phyloP scores from a whole-genome alignment of 1,140 invertebrate genomes.

The Drosophila chauvacae region DNA sequence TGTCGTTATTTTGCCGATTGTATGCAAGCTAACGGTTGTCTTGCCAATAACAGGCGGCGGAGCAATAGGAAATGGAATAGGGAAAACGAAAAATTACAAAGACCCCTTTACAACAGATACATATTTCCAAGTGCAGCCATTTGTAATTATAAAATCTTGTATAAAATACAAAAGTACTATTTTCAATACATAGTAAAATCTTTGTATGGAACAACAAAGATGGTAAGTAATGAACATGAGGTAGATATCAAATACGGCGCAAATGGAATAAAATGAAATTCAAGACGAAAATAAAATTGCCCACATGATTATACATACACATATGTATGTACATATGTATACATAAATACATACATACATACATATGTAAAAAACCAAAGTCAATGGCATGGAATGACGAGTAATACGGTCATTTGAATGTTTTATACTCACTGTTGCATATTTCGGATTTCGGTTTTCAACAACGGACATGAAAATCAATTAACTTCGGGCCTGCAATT shows the following conservation, averaged over 20 bases:
- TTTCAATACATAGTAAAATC: background rate
- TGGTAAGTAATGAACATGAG: slow-evolving; percentile 25
- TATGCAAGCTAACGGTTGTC: slow-evolving; percentile 27
- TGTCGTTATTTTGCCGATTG: slow-evolving; percentile 15
- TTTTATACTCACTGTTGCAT: slow-evolving; percentile 43
- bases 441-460: slow-evolving; percentile 23
- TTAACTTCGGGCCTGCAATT: slow-evolving; percentile 34
- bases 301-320: background rate
- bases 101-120: background rate
- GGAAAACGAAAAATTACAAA: background rate
- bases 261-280: slow-evolving; percentile 28
- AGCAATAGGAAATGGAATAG: background rate
- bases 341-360: no score
- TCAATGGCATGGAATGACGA: slow-evolving; percentile 25
- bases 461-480: slow-evolving; percentile 41
- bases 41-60: slow-evolving; percentile 25
- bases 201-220: background rate
- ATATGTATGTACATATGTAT: no score
- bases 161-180: background rate
- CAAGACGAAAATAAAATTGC: slow-evolving; percentile 41
- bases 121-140: background rate
- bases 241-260: slow-evolving; percentile 18
- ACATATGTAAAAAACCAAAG: slow-evolving; percentile 6
- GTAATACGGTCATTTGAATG: slow-evolving; percentile 10
- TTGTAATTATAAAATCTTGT: background rate